Conservation (phyloP, 2,113 vertebrate genomes). For the Mellivora capensis region DNA sequence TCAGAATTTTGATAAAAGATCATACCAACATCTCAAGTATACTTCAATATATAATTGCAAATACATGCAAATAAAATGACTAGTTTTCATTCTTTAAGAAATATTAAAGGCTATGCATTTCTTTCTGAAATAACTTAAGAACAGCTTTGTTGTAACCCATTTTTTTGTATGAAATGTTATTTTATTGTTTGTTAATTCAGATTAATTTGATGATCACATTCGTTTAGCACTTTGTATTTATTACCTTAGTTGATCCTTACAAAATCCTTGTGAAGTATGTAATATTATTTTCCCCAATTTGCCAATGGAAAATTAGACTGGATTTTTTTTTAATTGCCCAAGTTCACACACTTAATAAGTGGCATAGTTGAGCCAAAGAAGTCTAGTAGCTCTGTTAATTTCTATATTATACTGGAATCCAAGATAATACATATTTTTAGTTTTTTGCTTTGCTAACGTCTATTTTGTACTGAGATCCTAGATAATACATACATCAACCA, state of each 20-base stretch:
- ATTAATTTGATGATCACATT: not conserved
- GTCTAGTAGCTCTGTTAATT: not conserved
- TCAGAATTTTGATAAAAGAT: not conserved
- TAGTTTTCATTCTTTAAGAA: not conserved
- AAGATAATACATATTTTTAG: not conserved
- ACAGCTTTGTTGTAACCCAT: not conserved
- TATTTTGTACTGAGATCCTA: not conserved
- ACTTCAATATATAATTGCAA: conserved; percentile 8
- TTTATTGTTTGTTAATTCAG: not conserved
- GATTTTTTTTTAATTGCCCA: not conserved
- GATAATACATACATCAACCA: not conserved
- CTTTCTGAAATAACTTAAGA: not conserved
- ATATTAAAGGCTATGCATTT: not conserved
- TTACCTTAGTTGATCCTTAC: not conserved
- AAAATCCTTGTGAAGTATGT: not conserved
- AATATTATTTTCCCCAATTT: not conserved
- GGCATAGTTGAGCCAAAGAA: not conserved
- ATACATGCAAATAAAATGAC: not conserved
- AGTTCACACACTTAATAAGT: not conserved
- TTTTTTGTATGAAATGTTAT: not conserved
- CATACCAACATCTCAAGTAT: not conserved
- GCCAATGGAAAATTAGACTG: not conserved
- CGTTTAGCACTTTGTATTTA: not conserved
- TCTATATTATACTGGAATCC: not conserved
- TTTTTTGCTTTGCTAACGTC: not conserved